Percentiles rank a stretch among this genome's conserved stretches.
These are phyloP conservation scores for Tiaroga cobitis DNA, from an alignment of 2,797 vertebrate genomes.

Conservation along the genomic window DNA sequence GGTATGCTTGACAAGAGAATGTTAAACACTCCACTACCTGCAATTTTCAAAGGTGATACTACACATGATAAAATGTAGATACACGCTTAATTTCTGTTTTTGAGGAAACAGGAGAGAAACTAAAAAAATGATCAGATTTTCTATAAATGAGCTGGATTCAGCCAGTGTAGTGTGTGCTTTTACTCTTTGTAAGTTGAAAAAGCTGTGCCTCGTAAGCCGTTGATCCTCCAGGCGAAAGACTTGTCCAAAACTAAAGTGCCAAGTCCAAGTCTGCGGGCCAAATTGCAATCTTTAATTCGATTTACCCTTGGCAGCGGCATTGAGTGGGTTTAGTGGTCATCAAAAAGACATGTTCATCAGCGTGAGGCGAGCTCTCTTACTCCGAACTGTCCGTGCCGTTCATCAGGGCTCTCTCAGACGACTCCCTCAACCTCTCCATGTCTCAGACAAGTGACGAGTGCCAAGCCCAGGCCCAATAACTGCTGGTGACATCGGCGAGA, in stretches of 20 bases:
- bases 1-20: conserved; percentile 92
- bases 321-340: conserved; percentile 65
- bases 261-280: conserved; percentile 55
- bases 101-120: conserved; percentile 57
- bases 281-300: conserved; percentile 65
- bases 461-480: conserved; percentile 55
- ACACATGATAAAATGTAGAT: conserved; percentile 85
- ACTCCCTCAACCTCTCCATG: conserved; percentile 48
- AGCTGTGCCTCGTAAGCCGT: conserved; percentile 42
- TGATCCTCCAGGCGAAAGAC: conserved; percentile 48
- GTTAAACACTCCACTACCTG: conserved; percentile 92
- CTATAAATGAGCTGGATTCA: conserved; percentile 32
- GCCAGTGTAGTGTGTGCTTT: conserved; percentile 37
- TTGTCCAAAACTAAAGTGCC: conserved; percentile 55
- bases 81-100: conserved; percentile 77
- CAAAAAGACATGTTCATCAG: conserved; percentile 67
- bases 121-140: conserved; percentile 49
- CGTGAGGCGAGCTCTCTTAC: conserved; percentile 50
- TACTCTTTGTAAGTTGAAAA: conserved; percentile 44
- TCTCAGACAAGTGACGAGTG: conserved; percentile 63
- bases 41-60: conserved; percentile 90
- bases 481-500: conserved; percentile 52
- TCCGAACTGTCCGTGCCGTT: conserved; percentile 42
- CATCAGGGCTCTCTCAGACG: conserved; percentile 26
- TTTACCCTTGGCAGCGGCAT: conserved; percentile 60